Percentiles rank a stretch among this genome's conserved stretches.
Conservation (phyloP, 2,888 invertebrate species). For the Liopterus haemorrhoidalis region DNA sequence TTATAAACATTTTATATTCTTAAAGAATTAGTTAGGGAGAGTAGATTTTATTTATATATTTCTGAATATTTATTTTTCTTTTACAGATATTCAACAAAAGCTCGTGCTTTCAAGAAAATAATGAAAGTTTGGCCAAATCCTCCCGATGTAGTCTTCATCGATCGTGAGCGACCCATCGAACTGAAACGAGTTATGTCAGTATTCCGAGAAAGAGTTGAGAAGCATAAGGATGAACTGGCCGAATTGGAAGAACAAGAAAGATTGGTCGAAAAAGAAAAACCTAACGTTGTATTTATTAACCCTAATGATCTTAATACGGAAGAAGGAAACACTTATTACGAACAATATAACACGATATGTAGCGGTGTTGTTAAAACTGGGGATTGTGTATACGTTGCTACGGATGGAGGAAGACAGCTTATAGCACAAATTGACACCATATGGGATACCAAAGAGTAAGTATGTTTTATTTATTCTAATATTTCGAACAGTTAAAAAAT, state of each 20-base stretch:
- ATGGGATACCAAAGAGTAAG: conserved; percentile 87
- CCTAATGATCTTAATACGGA: conserved; percentile 53
- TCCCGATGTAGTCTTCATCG: conserved; percentile 58
- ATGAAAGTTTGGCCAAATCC: conserved; percentile 65
- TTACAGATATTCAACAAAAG: conserved; percentile 72
- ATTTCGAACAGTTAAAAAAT: conserved; percentile 3
- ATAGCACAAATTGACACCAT: conserved; percentile 91
- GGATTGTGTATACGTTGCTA: conserved; percentile 92
- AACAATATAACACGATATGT: conserved; percentile 83
- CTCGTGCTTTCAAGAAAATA: conserved; percentile 89
- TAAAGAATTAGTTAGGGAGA: too few species aligned
- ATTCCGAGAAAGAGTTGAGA: conserved; percentile 84
- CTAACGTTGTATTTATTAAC: conserved; percentile 67
- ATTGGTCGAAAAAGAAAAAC: conserved; percentile 77
- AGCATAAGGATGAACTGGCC: conserved; percentile 82
- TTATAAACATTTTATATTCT: too few species aligned
- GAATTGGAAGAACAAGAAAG: conserved; percentile 78
- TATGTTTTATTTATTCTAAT: conserved; percentile 32
- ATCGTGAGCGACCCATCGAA: conserved; percentile 69
- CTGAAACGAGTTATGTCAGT: conserved; percentile 87
- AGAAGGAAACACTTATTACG: conserved; percentile 80
- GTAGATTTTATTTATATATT: too few species aligned
- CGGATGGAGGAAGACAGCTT: conserved; percentile 82
- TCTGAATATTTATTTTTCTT: too few species aligned
- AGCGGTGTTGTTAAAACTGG: conserved; percentile 81